These are phyloP conservation scores for Drosophila merina DNA, from an alignment of 2,888 invertebrate species.

Conservation along the genomic window DNA sequence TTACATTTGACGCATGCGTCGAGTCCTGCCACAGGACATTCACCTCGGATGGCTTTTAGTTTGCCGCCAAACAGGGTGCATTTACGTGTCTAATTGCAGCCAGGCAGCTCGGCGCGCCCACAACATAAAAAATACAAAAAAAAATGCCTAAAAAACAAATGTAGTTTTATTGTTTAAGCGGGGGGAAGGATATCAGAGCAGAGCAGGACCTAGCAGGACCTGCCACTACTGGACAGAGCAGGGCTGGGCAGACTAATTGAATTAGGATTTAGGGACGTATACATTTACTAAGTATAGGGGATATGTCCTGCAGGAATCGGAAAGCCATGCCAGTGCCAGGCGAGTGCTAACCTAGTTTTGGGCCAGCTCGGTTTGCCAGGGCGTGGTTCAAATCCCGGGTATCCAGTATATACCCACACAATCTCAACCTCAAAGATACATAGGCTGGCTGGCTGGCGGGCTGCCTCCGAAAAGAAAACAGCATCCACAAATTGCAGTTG, in stretches of 20 bases:
- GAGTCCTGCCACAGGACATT: constrained; percentile 66
- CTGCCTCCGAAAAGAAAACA: constrained; percentile 27
- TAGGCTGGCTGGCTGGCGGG: constrained; percentile 22
- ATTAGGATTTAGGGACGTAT: constrained; percentile 34
- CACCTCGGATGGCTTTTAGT: constrained; percentile 61
- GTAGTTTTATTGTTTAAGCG: no score
- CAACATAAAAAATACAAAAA: constrained; percentile 5
- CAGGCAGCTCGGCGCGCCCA: constrained; percentile 64
- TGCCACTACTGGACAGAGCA: no score
- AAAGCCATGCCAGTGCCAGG: constrained; percentile 1
- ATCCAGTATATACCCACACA: constrained; percentile 45
- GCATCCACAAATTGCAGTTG: constrained; percentile 71
- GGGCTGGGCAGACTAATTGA: constrained; percentile 47
- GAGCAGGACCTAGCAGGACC: no score
- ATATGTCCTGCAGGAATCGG: constrained; percentile 13
- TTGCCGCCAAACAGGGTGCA: constrained; percentile 76
- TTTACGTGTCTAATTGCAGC: constrained; percentile 63
- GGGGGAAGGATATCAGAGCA: neutral
- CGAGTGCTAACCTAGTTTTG: constrained; percentile 69
- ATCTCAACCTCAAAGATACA: constrained; percentile 22
- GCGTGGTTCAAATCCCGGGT: constrained; percentile 79
- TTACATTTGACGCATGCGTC: constrained; percentile 61
- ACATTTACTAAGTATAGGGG: neutral
- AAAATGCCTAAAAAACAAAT: neutral
- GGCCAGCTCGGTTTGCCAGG: constrained; percentile 68